Conservation (phyloP, 92 coral and sea anemone genomes). For the Zoanthus gigantus region DNA sequence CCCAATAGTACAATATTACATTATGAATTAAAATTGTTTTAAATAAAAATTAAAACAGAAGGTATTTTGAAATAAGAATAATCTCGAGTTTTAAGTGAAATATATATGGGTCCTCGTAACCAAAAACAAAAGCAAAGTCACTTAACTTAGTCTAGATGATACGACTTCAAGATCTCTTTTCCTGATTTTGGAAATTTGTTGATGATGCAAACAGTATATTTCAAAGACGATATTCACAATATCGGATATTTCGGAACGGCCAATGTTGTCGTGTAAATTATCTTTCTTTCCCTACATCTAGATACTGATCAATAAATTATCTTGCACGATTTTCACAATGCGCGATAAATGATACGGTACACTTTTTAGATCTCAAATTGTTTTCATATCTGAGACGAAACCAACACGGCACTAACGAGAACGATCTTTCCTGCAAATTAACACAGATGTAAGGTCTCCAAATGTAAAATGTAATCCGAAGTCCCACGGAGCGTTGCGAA, state of each 20-base stretch:
- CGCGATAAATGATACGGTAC: not conserved
- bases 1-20: not conserved
- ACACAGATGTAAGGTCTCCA: not conserved
- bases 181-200: not conserved
- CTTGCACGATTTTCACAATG: not conserved
- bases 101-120: not conserved
- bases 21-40: not conserved
- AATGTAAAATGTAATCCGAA: not conserved
- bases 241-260: not conserved
- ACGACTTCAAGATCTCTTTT: not conserved
- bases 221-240: not conserved
- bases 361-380: not conserved
- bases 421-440: not conserved
- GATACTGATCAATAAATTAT: not conserved
- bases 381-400: not conserved
- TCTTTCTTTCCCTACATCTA: not conserved
- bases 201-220: not conserved
- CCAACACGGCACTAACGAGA: not conserved
- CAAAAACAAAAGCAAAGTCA: not conserved
- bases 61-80: not conserved
- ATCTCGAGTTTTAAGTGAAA: not conserved
- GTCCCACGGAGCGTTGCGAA: not conserved
- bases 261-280: no score
- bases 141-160: not conserved
- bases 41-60: not conserved